These are phyloP conservation scores for Chionis minor DNA, from an alignment of 2,113 vertebrate genomes.

Conservation along the genomic window DNA sequence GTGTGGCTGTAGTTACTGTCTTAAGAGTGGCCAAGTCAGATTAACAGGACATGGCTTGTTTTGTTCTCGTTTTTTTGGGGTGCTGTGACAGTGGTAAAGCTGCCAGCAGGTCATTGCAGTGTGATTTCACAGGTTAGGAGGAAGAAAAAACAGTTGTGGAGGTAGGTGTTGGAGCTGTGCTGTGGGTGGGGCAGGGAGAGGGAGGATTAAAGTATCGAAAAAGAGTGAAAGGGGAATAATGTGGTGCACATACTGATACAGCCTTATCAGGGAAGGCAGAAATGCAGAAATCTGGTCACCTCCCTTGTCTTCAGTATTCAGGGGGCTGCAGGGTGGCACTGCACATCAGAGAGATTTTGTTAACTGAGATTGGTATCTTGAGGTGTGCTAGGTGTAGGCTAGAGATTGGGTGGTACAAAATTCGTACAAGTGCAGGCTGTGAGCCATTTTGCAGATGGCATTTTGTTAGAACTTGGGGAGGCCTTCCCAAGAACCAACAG, in stretches of 20 bases:
- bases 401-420: rapidly evolving
- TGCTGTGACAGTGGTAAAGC: not conserved
- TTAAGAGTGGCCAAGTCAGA: rapidly evolving
- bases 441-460: rapidly evolving
- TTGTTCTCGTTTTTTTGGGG: not conserved
- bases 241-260: not conserved
- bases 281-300: not conserved
- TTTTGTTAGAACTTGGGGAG: not conserved
- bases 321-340: not conserved
- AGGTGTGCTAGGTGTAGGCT: not conserved
- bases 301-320: not conserved
- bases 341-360: rapidly evolving
- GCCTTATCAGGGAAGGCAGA: not conserved
- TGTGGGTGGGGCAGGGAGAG: not conserved
- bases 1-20: not conserved
- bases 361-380: not conserved
- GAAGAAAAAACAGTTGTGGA: not conserved
- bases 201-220: not conserved
- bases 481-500: not conserved
- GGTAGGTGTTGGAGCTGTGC: not conserved
- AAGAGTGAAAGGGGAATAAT: not conserved
- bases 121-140: not conserved
- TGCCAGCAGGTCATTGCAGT: not conserved
- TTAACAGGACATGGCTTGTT: not conserved
- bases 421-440: not conserved